A percentile compares a stretch with the other conserved stretches of the same genome.
phyloP scores from a whole-genome alignment of 2,888 invertebrate genomes.

The Agrotis ipsilon region DNA sequence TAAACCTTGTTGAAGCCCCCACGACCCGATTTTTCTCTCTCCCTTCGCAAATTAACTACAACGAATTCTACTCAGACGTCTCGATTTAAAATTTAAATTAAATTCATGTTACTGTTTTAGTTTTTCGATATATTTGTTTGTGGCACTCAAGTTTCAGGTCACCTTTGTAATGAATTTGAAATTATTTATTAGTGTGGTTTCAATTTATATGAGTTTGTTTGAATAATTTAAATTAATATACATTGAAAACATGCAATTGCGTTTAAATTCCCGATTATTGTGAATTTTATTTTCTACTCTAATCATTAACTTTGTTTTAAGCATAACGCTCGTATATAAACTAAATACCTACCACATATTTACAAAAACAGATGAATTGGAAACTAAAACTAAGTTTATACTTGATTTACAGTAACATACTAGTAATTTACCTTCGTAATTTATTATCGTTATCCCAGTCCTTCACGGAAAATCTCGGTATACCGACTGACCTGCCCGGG shows the following conservation, averaged over 20 bases:
- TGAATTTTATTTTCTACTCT: too few relatives aligned
- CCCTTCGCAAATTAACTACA: slow-evolving; percentile 86
- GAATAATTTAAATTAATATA: too few relatives aligned
- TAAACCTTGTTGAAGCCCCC: slow-evolving; percentile 83
- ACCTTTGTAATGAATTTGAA: background rate
- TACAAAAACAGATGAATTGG: too few relatives aligned
- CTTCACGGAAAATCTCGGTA: slow-evolving; percentile 9
- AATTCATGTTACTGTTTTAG: slow-evolving; percentile 56
- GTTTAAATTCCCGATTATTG: too few relatives aligned
- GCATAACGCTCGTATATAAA: too few relatives aligned
- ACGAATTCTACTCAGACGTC: slow-evolving; percentile 82
- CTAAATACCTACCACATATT: too few relatives aligned
- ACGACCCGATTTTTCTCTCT: slow-evolving; percentile 84
- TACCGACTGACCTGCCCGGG: too few relatives aligned
- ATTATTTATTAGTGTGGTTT: background rate
- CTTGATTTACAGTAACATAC: background rate
- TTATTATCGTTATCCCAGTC: background rate
- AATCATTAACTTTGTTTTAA: too few relatives aligned
- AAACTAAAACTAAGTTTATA: too few relatives aligned
- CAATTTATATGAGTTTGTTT: background rate
- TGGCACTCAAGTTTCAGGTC: background rate
- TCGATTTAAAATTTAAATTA: slow-evolving; percentile 75
- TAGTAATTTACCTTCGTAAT: slow-evolving; percentile 4
- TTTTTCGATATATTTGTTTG: slow-evolving; percentile 24
- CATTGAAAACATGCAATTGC: too few relatives aligned